Percentiles rank a stretch among this genome's conserved stretches.
Evolutionary conservation across 2,888 invertebrate species (phyloP).

Genomic region (Herminia tarsipennalis): DNA sequence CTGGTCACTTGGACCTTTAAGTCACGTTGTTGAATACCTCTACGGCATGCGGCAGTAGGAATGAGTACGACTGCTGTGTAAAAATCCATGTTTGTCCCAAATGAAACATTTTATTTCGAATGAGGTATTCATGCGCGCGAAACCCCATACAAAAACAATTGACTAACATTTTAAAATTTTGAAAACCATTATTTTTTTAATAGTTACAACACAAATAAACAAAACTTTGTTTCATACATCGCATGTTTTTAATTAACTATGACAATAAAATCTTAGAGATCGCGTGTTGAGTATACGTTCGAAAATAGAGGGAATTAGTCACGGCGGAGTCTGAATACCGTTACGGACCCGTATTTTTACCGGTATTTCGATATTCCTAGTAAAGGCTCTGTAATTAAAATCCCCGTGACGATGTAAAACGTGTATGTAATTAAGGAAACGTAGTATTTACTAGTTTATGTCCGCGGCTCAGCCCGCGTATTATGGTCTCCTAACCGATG

Average conservation of each 20-base stretch:
- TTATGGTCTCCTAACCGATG: not conserved
- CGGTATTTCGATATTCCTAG: constrained; percentile 9
- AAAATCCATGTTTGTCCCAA: too few species aligned
- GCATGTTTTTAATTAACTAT: constrained; percentile 55
- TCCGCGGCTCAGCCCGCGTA: not conserved
- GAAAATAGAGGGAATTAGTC: constrained; percentile 58
- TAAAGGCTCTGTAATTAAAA: constrained; percentile 1
- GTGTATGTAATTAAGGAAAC: not conserved
- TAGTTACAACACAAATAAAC: constrained; percentile 1
- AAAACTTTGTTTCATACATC: constrained; percentile 19
- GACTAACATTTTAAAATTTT: not conserved
- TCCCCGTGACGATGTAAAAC: constrained; percentile 3
- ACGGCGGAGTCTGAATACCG: constrained; percentile 34
- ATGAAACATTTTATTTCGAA: too few species aligned
- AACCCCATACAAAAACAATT: too few species aligned
- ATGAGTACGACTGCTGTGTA: too few species aligned
- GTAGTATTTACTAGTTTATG: not conserved
- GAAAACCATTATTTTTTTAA: constrained; percentile 1
- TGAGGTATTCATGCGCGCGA: too few species aligned
- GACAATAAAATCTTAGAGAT: constrained; percentile 60
- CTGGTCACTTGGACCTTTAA: too few species aligned
- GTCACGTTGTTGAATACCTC: too few species aligned
- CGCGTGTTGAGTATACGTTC: constrained; percentile 62
- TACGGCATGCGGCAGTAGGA: too few species aligned
- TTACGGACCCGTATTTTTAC: constrained; percentile 21